phyloP scores from a whole-genome alignment of 2,797 vertebrate species.

The Poecilia wingei region DNA sequence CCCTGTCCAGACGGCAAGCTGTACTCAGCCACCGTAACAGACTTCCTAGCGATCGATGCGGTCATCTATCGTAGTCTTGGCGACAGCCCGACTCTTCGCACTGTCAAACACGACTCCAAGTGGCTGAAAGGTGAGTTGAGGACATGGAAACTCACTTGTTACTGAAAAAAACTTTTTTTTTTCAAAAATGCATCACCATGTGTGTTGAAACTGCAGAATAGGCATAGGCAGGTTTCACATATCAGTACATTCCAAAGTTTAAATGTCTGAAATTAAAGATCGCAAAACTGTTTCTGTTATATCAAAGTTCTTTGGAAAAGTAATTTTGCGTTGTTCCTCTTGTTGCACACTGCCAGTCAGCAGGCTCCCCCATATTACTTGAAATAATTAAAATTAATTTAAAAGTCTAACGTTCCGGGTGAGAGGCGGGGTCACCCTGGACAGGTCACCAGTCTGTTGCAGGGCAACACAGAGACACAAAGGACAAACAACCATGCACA shows the following conservation, averaged over 20 bases:
- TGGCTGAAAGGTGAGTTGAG: constrained; percentile 95
- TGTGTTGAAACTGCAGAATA: constrained; percentile 19
- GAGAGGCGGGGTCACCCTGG: too few relatives aligned
- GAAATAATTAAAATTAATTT: background rate
- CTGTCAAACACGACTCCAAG: constrained; percentile 99
- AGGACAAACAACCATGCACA: too few relatives aligned
- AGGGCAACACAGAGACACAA: too few relatives aligned
- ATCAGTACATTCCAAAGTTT: background rate
- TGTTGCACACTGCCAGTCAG: background rate
- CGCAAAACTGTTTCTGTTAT: too few relatives aligned
- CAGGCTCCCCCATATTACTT: background rate
- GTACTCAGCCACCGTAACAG: constrained; percentile 98
- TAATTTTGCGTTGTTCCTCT: background rate
- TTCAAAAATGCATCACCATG: constrained; percentile 16
- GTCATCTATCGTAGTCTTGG: constrained; percentile 99
- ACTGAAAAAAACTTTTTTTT: constrained; percentile 16
- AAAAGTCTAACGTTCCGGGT: too few relatives aligned
- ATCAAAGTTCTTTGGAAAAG: background rate
- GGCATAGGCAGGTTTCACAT: background rate
- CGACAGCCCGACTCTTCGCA: constrained; percentile 96
- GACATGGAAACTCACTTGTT: constrained; percentile 42
- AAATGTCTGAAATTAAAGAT: too few relatives aligned
- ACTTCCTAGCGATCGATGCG: constrained; percentile 98
- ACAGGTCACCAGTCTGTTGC: too few relatives aligned
- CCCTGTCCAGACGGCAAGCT: constrained; percentile 91